These are phyloP conservation scores for Trachythela sp. DNA, from an alignment of 64 coral and sea anemone species.

Conservation along the genomic window DNA sequence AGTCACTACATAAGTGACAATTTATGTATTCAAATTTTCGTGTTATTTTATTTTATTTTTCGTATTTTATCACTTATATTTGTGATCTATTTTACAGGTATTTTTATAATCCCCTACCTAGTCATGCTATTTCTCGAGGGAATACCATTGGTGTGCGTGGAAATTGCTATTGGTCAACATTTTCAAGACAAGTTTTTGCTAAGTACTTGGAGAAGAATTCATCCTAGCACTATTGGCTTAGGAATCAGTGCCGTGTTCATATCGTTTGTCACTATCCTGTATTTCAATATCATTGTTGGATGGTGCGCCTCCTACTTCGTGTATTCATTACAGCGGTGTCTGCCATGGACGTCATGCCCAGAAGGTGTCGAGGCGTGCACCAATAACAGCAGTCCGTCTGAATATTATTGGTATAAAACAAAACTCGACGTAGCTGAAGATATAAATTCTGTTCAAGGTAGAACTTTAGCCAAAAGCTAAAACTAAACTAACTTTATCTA, in stretches of 20 bases:
- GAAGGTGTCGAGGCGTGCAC: not conserved
- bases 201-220: slow-evolving; percentile 57
- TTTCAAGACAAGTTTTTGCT: slow-evolving; percentile 56
- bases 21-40: too few relatives aligned
- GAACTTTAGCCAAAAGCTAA: too few relatives aligned
- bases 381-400: slow-evolving; percentile 51
- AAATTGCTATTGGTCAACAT: slow-evolving; percentile 85
- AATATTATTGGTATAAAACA: slow-evolving; percentile 85
- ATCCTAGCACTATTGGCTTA: slow-evolving; percentile 58
- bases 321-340: slow-evolving; percentile 59
- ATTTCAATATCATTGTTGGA: slow-evolving; percentile 84
- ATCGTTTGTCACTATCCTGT: slow-evolving; percentile 46
- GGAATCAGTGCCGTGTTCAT: slow-evolving; percentile 55
- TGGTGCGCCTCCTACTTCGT: slow-evolving; percentile 87
- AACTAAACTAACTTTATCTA: not conserved
- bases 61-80: too few relatives aligned
- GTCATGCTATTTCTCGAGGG: slow-evolving; percentile 84
- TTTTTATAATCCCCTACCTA: slow-evolving; percentile 78
- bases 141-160: slow-evolving; percentile 81
- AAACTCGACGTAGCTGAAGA: slow-evolving; percentile 62
- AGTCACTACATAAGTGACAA: too few relatives aligned
- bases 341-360: slow-evolving; percentile 68
- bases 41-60: too few relatives aligned
- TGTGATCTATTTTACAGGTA: slow-evolving; percentile 35
- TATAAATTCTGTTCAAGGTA: slow-evolving; percentile 39